Evolutionary conservation across 2,797 vertebrate species (phyloP).

Genomic region (Cirrhinus molitorella): DNA sequence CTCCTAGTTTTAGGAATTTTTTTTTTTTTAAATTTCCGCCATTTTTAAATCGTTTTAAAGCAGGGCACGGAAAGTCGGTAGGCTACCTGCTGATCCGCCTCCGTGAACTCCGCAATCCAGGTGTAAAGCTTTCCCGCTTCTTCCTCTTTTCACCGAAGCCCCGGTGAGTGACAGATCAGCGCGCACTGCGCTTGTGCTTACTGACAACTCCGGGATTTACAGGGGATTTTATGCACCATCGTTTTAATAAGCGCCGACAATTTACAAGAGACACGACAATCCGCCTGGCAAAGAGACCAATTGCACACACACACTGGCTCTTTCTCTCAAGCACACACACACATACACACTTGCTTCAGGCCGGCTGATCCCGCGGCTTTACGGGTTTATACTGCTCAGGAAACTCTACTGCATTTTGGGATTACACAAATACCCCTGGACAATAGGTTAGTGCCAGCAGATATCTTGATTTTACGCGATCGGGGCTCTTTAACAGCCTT

Average conservation of each 20-base stretch:
- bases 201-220: constrained; percentile 73
- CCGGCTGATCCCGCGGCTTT: constrained; percentile 85
- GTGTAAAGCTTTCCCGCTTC: constrained; percentile 59
- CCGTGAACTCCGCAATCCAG: constrained; percentile 19
- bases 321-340: constrained; percentile 29
- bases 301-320: constrained; percentile 59
- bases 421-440: constrained; percentile 85
- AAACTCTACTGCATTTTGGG: constrained; percentile 87
- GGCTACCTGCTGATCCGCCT: constrained; percentile 8
- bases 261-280: constrained; percentile 72
- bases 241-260: constrained; percentile 78
- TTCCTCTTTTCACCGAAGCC: background rate
- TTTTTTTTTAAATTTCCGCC: background rate
- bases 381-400: constrained; percentile 81
- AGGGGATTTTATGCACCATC: constrained; percentile 77
- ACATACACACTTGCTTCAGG: constrained; percentile 61
- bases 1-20: background rate
- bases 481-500: constrained; percentile 46
- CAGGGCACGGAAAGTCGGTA: background rate
- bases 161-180: constrained; percentile 45
- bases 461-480: constrained; percentile 71
- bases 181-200: constrained; percentile 55
- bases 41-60: background rate
- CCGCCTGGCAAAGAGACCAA: constrained; percentile 63
- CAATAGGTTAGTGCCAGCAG: constrained; percentile 76